These are phyloP conservation scores for Drosophila kohkoa DNA, from an alignment of 1,140 invertebrate species.

Conservation along the genomic window DNA sequence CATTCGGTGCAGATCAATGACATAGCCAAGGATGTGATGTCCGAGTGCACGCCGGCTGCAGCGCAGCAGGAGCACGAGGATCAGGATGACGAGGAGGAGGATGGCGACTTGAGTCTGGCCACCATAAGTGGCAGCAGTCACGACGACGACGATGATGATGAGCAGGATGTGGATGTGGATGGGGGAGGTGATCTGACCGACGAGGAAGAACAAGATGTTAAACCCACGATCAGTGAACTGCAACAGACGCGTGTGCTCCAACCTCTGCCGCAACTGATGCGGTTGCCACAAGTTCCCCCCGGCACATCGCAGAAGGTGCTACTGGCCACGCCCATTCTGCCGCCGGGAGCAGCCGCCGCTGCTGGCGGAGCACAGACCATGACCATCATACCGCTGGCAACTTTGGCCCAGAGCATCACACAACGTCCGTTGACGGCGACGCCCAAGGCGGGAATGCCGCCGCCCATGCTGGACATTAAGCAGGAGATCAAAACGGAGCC, in stretches of 20 bases:
- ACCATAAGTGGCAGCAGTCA: conserved; percentile 56
- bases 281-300: conserved; percentile 57
- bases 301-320: conserved; percentile 77
- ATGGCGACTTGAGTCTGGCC: conserved; percentile 46
- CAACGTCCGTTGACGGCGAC: conserved; percentile 29
- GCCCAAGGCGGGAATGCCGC: conserved; percentile 54
- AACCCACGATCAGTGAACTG: conserved; percentile 58
- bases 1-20: conserved; percentile 81
- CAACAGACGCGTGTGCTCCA: conserved; percentile 46
- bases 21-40: conserved; percentile 75
- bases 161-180: conserved; percentile 57
- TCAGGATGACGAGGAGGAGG: conserved; percentile 43
- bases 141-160: conserved; percentile 40
- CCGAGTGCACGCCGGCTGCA: conserved; percentile 50
- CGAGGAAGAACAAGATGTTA: conserved; percentile 46
- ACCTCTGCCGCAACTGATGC: conserved; percentile 45
- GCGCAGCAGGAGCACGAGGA: conserved; percentile 6
- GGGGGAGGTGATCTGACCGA: conserved; percentile 56
- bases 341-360: conserved; percentile 41
- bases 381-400: conserved; percentile 80
- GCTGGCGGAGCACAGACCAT: conserved; percentile 62
- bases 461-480: conserved; percentile 75
- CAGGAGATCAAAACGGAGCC: conserved; percentile 74
- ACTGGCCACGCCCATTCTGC: conserved; percentile 75
- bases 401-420: conserved; percentile 70